These are phyloP conservation scores for Odontamblyopus lacepedii DNA, from an alignment of 2,797 vertebrate species.

Conservation along the genomic window DNA sequence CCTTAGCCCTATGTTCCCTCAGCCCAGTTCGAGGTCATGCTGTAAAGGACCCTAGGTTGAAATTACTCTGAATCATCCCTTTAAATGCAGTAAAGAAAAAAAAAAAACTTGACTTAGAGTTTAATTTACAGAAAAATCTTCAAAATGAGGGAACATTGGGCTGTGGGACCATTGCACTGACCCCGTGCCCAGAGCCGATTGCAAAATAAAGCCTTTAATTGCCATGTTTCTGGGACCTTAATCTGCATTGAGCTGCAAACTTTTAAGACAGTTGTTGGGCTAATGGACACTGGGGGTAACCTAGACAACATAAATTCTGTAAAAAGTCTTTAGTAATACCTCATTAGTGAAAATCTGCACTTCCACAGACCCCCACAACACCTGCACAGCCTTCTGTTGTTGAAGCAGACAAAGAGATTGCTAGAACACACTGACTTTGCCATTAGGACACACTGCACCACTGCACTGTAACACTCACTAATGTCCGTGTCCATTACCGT, in stretches of 20 bases:
- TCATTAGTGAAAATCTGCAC: neutral
- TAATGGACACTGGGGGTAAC: neutral
- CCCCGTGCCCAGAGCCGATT: neutral
- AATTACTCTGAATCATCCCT: too few relatives aligned
- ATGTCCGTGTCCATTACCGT: conserved; percentile 9
- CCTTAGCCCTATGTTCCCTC: too few relatives aligned
- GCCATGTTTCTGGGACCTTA: neutral
- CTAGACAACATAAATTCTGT: neutral
- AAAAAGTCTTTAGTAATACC: neutral
- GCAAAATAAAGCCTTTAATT: neutral
- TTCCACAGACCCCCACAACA: neutral
- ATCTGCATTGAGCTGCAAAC: neutral
- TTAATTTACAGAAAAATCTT: too few relatives aligned
- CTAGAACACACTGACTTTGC: neutral
- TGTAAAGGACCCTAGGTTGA: too few relatives aligned
- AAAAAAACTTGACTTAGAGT: too few relatives aligned
- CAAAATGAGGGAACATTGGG: too few relatives aligned
- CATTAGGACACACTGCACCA: neutral
- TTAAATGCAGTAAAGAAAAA: too few relatives aligned
- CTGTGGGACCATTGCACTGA: too few relatives aligned
- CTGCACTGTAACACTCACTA: conserved; percentile 1
- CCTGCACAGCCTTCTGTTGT: neutral
- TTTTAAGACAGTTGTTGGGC: neutral
- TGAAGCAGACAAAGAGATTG: neutral
- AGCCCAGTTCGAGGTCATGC: too few relatives aligned